Percentiles rank a stretch among this genome's conserved stretches.
Conservation (phyloP, 2,113 vertebrate genomes). For the Glaucidium brasilianum region DNA sequence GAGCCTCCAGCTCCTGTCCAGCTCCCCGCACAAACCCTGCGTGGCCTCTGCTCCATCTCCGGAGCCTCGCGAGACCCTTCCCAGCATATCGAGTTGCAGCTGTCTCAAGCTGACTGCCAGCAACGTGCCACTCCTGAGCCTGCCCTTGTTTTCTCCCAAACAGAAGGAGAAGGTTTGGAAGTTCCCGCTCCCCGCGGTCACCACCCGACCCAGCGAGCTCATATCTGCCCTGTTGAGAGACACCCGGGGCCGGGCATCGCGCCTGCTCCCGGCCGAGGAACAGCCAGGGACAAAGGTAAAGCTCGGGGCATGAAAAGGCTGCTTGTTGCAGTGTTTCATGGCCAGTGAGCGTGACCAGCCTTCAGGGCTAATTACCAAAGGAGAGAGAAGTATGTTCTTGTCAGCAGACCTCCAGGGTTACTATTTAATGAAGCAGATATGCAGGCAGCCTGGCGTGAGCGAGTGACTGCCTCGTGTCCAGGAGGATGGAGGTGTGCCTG, state of each 20-base stretch:
- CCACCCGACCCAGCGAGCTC: neutral
- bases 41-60: neutral
- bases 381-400: constrained; percentile 62
- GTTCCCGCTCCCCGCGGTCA: neutral
- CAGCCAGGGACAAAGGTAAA: constrained; percentile 60
- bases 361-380: constrained; percentile 64
- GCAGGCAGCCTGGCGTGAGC: constrained; percentile 22
- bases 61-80: neutral
- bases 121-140: neutral
- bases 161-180: neutral
- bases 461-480: constrained; percentile 25
- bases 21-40: neutral
- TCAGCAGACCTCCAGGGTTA: constrained; percentile 64
- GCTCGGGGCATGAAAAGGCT: constrained; percentile 57
- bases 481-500: neutral
- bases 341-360: constrained; percentile 67
- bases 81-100: neutral
- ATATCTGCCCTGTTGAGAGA: constrained; percentile 52
- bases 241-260: neutral
- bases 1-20: neutral
- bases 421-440: constrained; percentile 68
- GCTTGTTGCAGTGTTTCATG: constrained; percentile 61
- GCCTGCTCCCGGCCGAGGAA: constrained; percentile 19
- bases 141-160: neutral
- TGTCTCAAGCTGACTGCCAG: neutral